Percentiles rank a stretch among this genome's conserved stretches.
phyloP scores from a whole-genome alignment of 2,113 vertebrate species.

The Todiramphus chloris region DNA sequence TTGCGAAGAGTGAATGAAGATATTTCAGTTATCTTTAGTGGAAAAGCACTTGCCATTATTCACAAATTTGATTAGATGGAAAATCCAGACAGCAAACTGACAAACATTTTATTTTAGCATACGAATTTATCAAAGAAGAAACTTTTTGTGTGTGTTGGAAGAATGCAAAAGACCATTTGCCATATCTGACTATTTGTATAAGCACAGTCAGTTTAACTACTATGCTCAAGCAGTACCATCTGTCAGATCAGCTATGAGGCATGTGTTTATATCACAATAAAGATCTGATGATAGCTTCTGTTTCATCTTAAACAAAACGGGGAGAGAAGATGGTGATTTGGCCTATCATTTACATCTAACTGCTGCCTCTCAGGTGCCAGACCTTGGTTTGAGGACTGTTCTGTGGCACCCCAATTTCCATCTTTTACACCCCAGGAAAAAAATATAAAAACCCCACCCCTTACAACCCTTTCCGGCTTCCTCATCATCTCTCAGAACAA shows the following conservation, averaged over 20 bases:
- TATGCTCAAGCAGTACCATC: constrained; percentile 11
- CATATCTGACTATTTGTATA: not conserved
- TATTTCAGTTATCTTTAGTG: not conserved
- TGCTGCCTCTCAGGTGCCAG: not conserved
- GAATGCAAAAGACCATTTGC: constrained; percentile 18
- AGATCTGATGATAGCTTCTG: not conserved
- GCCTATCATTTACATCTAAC: not conserved
- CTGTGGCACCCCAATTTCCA: not conserved
- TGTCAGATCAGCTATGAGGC: constrained; percentile 6
- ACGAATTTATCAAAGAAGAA: not conserved
- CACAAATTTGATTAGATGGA: not conserved
- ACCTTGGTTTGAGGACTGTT: not conserved
- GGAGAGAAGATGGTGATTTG: not conserved
- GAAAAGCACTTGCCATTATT: not conserved
- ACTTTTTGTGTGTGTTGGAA: not conserved
- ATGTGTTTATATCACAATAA: not conserved
- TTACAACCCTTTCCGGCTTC: not conserved
- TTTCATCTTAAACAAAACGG: not conserved
- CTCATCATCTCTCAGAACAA: not conserved
- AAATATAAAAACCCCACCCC: not conserved
- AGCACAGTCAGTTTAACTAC: not conserved
- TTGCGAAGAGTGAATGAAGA: not conserved
- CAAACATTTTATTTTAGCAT: not conserved
- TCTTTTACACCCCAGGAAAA: not conserved
- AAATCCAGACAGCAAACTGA: constrained; percentile 4